Conservation (phyloP, 1,140 invertebrate species). For the Leptopilina boulardi region DNA sequence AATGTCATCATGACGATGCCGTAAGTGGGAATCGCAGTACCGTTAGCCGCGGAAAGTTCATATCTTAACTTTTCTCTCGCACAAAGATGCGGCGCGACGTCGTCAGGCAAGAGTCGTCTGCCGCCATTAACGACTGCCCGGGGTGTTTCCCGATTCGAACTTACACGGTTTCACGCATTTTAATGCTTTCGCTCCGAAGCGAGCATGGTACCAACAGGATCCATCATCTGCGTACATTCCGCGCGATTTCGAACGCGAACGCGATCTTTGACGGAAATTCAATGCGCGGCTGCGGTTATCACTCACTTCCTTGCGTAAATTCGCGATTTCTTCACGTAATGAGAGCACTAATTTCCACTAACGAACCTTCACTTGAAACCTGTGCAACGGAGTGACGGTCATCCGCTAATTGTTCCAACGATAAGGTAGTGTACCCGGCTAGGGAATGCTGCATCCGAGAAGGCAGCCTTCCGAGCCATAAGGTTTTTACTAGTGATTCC, state of each 20-base stretch:
- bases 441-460: not conserved
- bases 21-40: conserved; percentile 61
- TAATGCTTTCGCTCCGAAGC: not conserved
- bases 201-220: conserved; percentile 37
- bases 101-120: conserved; percentile 6
- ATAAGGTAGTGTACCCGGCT: too few relatives aligned
- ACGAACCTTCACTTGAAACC: too few relatives aligned
- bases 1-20: conserved; percentile 59
- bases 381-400: too few relatives aligned
- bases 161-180: conserved; percentile 19
- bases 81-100: conserved; percentile 44
- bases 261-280: too few relatives aligned
- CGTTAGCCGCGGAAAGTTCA: conserved; percentile 54
- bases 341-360: too few relatives aligned
- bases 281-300: too few relatives aligned
- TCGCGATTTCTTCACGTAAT: too few relatives aligned
- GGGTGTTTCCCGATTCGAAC: conserved; percentile 1
- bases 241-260: not conserved
- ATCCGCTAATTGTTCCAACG: too few relatives aligned
- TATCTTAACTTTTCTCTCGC: conserved; percentile 44
- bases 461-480: not conserved
- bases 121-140: too few relatives aligned
- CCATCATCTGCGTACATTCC: not conserved
- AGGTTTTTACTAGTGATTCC: not conserved
- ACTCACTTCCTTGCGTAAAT: not conserved